Evolutionary conservation across 2,888 invertebrate genomes (phyloP).

Genomic region (Drosophila flavopinicola): DNA sequence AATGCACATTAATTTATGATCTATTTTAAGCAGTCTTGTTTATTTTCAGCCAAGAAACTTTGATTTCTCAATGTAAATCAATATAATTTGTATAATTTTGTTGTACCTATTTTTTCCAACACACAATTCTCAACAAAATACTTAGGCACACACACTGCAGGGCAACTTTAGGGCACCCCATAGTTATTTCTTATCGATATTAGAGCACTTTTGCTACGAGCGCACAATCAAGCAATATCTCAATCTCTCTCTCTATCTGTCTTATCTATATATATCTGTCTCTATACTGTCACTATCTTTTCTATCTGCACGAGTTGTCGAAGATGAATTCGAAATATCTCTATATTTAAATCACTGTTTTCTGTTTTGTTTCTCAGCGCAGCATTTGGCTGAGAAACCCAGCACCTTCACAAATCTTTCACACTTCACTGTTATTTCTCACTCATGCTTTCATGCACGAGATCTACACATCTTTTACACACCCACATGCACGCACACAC

Average conservation of each 20-base stretch:
- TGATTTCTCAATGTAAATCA: slow-evolving; percentile 1
- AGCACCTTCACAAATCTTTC: slow-evolving; percentile 35
- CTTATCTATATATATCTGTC: slow-evolving; percentile 10
- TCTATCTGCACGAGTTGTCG: slow-evolving; percentile 43
- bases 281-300: slow-evolving; percentile 24
- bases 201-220: slow-evolving; percentile 70
- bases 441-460: slow-evolving; percentile 63
- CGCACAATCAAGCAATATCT: slow-evolving; percentile 65
- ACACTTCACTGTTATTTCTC: slow-evolving; percentile 46
- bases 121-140: slow-evolving; percentile 40
- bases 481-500: slow-evolving; percentile 26
- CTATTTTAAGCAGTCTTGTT: slow-evolving; percentile 64
- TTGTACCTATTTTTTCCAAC: slow-evolving; percentile 28
- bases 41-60: slow-evolving; percentile 67
- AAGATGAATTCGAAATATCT: slow-evolving; percentile 13
- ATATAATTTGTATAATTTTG: slow-evolving; percentile 29
- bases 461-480: slow-evolving; percentile 32
- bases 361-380: slow-evolving; percentile 48
- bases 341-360: slow-evolving; percentile 24
- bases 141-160: slow-evolving; percentile 43
- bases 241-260: slow-evolving; percentile 16
- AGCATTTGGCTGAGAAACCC: slow-evolving; percentile 56
- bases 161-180: slow-evolving; percentile 58
- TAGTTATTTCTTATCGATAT: slow-evolving; percentile 51
- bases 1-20: slow-evolving; percentile 54